These are phyloP conservation scores for Tragelaphus buxtoni DNA, from an alignment of 2,113 vertebrate genomes.

Conservation along the genomic window DNA sequence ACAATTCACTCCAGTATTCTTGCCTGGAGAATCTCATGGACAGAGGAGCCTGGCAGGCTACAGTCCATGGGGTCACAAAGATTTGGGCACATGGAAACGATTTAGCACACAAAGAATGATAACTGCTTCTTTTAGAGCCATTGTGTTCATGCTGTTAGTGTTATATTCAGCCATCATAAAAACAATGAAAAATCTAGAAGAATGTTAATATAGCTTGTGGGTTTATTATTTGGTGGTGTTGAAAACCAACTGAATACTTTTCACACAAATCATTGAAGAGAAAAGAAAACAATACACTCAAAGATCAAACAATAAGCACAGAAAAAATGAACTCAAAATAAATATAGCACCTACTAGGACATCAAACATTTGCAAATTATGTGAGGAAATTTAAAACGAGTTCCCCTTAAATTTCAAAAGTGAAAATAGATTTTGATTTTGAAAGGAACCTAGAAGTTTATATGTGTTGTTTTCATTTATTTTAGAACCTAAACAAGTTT, in stretches of 20 bases:
- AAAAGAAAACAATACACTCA: not conserved
- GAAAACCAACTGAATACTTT: not conserved
- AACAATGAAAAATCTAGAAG: not conserved
- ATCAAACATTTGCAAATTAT: not conserved
- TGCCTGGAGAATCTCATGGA: not conserved
- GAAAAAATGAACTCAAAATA: not conserved
- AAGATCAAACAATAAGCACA: not conserved
- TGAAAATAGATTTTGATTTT: conserved; percentile 15
- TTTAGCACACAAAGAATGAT: not conserved
- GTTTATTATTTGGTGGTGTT: not conserved
- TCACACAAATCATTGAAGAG: not conserved
- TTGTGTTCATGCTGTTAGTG: not conserved
- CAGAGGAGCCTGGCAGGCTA: not conserved
- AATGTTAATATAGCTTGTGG: not conserved
- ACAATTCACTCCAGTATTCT: not conserved
- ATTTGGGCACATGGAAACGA: accelerated
- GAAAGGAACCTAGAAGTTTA: not conserved
- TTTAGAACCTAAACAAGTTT: not conserved
- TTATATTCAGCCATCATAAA: not conserved
- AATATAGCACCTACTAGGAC: not conserved
- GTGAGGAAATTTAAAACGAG: not conserved
- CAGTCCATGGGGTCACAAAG: not conserved
- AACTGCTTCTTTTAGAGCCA: not conserved
- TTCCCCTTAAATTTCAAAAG: not conserved
- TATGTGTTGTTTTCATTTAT: conserved; percentile 23